Percentiles rank a stretch among this genome's conserved stretches.
These are phyloP conservation scores for Falco peregrinus DNA, from an alignment of 2,797 vertebrate genomes.

Conservation along the genomic window DNA sequence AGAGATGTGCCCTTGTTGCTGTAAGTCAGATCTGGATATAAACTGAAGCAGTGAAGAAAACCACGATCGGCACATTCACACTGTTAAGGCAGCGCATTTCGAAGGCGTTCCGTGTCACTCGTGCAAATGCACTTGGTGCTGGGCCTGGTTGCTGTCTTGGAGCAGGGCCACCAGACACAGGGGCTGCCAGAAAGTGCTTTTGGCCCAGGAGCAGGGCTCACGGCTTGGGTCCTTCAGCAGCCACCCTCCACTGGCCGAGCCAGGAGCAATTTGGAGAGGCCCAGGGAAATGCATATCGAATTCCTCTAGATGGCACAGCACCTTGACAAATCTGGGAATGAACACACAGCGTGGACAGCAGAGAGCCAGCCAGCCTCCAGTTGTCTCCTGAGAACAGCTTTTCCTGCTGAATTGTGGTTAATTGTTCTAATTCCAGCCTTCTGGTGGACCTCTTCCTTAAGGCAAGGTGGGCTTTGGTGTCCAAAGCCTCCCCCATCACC, in stretches of 20 bases:
- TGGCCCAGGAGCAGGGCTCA: background rate
- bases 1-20: background rate
- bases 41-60: background rate
- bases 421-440: background rate
- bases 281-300: fast-evolving
- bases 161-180: background rate
- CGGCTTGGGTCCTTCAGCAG: background rate
- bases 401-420: background rate
- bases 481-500: background rate
- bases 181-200: background rate
- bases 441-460: background rate
- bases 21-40: background rate
- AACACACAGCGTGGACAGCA: fast-evolving
- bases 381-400: background rate
- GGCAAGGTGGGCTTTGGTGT: background rate
- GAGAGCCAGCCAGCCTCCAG: background rate
- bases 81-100: background rate
- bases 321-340: background rate
- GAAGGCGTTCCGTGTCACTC: background rate
- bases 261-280: background rate
- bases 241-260: fast-evolving
- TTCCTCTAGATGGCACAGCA: conserved; percentile 51
- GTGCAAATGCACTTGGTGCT: background rate
- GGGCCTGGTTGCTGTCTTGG: background rate
- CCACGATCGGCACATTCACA: background rate